Base-by-base conservation (phyloP, 2,797 vertebrate species). In the Pseudochirops corinnae region DNA sequence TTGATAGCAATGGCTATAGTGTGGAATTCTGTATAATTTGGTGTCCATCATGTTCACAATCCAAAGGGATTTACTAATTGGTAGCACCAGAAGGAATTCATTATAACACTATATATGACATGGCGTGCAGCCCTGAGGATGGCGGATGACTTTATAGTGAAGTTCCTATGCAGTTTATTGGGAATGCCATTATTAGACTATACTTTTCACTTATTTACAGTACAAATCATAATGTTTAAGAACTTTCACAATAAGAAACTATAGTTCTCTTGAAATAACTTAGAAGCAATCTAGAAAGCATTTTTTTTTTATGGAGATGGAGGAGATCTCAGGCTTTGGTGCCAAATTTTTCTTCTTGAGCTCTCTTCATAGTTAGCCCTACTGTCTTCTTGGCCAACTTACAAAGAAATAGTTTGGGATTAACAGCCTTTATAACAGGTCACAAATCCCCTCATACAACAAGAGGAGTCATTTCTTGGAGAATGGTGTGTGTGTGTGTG, bases 211-310 rank as follows among this genome's bases (percentile, higher is more conserved):
- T 46, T 95, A 94, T n/a, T 96, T 96, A 67, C 11, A 92, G 94
- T 94, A 55, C 60, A 29, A 97, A 74, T 82, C 82, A 16, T 26
- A 24, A 53, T 95, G 93, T 97, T 96, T 31, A 96, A 56, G 50
- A 82, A 46, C 39, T 46, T 82, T 82, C 39, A 82, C 95, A 50
- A 53, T 74, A 39, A 56, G 62, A 91, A 94, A 90, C 67, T 91
- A 2, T 4, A 74, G 14, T 94, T 94, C 90, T 90, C 46, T 94
- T 93, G 55, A 62, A 56, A 60, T 94, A 96, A 55, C 12, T 96
- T 91, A 96, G 67, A 97, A 94, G 39, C 74, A 90, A 96, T 29
- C 67, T 94, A 31, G 55, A 82, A 82, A 46, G 74, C 74, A 46
- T 39, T 46, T 53, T 53, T 53, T 53, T 53, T 53, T 46, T 82